phyloP scores from a whole-genome alignment of 2,888 invertebrate genomes.

The Imbricaverruca yamaguchii region DNA sequence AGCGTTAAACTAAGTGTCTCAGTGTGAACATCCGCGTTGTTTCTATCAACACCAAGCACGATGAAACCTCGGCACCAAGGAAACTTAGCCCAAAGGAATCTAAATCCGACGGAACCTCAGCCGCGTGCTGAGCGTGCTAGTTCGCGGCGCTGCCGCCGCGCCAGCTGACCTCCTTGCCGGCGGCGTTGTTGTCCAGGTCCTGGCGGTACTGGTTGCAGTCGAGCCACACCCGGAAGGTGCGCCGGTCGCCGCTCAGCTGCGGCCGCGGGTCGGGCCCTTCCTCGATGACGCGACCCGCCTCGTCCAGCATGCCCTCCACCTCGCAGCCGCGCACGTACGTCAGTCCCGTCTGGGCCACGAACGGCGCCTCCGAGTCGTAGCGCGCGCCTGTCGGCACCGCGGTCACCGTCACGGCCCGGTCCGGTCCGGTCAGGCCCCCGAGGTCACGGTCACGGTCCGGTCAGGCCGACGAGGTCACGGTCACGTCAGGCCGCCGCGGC shows the following conservation, averaged over 20 bases:
- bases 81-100: too few relatives aligned
- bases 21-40: too few relatives aligned
- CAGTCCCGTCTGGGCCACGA: constrained; percentile 87
- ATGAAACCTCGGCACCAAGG: too few relatives aligned
- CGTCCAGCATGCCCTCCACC: constrained; percentile 95
- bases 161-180: constrained; percentile 51
- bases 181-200: constrained; percentile 77
- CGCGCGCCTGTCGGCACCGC: background rate
- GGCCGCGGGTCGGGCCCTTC: constrained; percentile 90
- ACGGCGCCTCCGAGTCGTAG: constrained; percentile 54
- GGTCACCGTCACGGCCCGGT: background rate
- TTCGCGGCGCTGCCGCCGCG: too few relatives aligned
- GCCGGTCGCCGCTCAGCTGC: constrained; percentile 72
- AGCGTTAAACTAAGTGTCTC: too few relatives aligned
- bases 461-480: too few relatives aligned
- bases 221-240: constrained; percentile 87
- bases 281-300: constrained; percentile 89
- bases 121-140: too few relatives aligned
- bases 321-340: constrained; percentile 93
- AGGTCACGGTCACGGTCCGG: too few relatives aligned
- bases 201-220: constrained; percentile 95
- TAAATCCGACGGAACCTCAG: too few relatives aligned
- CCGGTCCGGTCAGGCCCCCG: too few relatives aligned
- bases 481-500: too few relatives aligned
- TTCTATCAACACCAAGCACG: too few relatives aligned